Conservation (phyloP, 2,797 vertebrate genomes). For the Falco novaeseelandiae region DNA sequence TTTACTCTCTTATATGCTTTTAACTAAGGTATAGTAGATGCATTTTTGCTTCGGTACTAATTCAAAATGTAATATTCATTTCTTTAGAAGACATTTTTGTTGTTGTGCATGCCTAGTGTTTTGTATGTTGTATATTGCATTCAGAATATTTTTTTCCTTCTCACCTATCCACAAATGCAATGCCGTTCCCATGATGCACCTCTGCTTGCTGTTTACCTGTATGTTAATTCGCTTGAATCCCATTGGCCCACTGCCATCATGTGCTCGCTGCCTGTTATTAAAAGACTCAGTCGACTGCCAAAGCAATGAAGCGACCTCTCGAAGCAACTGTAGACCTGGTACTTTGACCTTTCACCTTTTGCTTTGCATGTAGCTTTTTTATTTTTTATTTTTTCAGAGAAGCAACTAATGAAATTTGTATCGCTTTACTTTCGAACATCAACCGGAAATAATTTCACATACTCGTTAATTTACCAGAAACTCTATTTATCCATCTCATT, state of each 20-base stretch:
- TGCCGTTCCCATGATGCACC: constrained; percentile 99
- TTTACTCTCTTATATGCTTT: constrained; percentile 89
- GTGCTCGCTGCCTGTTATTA: constrained; percentile 99
- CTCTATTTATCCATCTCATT: constrained; percentile 81
- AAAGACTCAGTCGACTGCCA: constrained; percentile 99
- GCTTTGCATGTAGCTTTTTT: constrained; percentile 97
- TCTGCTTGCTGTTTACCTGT: constrained; percentile 99
- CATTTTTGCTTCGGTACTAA: constrained; percentile 92
- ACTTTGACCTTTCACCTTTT: constrained; percentile 99
- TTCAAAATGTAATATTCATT: constrained; percentile 89
- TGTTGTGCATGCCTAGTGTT: constrained; percentile 98
- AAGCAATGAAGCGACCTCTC: constrained; percentile 99
- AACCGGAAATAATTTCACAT: constrained; percentile 77
- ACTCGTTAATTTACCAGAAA: constrained; percentile 77
- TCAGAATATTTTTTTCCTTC: constrained; percentile 99
- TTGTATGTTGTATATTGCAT: constrained; percentile 99
- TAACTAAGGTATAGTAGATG: constrained; percentile 90
- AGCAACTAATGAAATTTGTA: constrained; percentile 90
- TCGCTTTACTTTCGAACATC: constrained; percentile 80
- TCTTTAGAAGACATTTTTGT: constrained; percentile 93
- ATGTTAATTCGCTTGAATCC: constrained; percentile 99
- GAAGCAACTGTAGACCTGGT: constrained; percentile 94
- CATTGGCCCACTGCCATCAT: constrained; percentile 99
- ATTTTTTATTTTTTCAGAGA: constrained; percentile 79
- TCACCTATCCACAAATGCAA: constrained; percentile 99